phyloP scores from a whole-genome alignment of 2,888 invertebrate species.

The Tachina grossa region DNA sequence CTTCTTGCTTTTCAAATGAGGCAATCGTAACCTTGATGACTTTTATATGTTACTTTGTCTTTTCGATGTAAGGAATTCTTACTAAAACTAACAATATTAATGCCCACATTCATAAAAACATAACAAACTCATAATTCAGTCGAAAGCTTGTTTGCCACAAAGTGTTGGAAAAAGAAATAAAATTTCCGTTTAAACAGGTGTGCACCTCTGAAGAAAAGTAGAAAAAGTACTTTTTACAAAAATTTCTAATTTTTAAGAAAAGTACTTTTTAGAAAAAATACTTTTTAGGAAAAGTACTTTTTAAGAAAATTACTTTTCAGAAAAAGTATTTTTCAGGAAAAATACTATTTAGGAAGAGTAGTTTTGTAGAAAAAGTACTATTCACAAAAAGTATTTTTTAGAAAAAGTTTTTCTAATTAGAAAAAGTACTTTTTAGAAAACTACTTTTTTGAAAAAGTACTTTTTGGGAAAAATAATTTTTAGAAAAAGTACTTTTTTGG shows the following conservation, averaged over 20 bases:
- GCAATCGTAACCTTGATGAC: conserved; percentile 47
- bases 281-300: background rate
- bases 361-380: background rate
- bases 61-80: conserved; percentile 20
- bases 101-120: background rate
- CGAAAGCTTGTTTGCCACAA: background rate
- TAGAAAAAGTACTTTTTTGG: background rate
- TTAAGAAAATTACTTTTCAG: background rate
- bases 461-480: background rate
- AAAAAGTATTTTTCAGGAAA: background rate
- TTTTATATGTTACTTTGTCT: conserved; percentile 27
- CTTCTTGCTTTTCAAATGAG: conserved; percentile 45
- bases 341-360: background rate
- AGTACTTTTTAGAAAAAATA: background rate
- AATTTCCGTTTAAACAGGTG: background rate
- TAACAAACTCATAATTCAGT: background rate
- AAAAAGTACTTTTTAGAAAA: too few relatives aligned
- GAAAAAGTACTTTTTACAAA: background rate
- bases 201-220: background rate
- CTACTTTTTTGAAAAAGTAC: background rate
- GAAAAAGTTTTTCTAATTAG: too few relatives aligned
- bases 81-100: background rate
- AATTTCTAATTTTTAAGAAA: background rate
- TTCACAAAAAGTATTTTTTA: background rate
- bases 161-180: background rate